Base-by-base conservation (phyloP, 2,113 vertebrate genomes). In the Mesitornis unicolor region DNA sequence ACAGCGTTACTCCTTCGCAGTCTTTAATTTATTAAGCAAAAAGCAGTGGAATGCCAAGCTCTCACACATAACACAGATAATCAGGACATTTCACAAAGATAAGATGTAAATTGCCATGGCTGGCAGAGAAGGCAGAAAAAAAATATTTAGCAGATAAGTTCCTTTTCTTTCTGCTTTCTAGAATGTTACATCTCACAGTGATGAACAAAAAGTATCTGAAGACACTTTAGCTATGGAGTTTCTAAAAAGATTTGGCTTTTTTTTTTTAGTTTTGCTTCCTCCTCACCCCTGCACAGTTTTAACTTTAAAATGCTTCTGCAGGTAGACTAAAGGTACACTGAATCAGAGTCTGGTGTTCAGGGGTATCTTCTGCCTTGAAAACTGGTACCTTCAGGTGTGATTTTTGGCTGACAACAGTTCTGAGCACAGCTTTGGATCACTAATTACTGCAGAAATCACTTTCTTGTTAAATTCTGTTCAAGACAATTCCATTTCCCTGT, bases 11-110 rank as follows among this genome's bases (percentile, higher is more conserved):
- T 90, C 53, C 82, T 84, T 96, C 88, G 43, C 31, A 28, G 86
- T 29, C 92, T 89, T 94, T 90, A 96, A 98, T 97, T 98, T 98
- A 98, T 94, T 97, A 94, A 95, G 92, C 64, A 45, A 93, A 96
- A 90, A 93, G 51, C 17, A 47, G 36, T 89, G 94, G 96, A 97
- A 98, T 86, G 85, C 64, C 40, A 45, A 91, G 84, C 40, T 57
- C 61, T 80, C 3, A 1, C 67, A 75, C 24, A 92, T 12, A 87
- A 81, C 88, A 70, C 67, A 89, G 95, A 95, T 89, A 93, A 95
- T 31, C 38, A 85, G 63, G 84, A 90, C 54, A 61, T 84, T 79
- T 93, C 87, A 40, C 40, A 42, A 70, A 87, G 87, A 68, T 85
- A 97, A 93, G 92, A 94, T 1, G 7, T 10, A 92, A 96, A 90